phyloP scores from a whole-genome alignment of 2,888 invertebrate genomes.

The Caenorhabditis sp. region DNA sequence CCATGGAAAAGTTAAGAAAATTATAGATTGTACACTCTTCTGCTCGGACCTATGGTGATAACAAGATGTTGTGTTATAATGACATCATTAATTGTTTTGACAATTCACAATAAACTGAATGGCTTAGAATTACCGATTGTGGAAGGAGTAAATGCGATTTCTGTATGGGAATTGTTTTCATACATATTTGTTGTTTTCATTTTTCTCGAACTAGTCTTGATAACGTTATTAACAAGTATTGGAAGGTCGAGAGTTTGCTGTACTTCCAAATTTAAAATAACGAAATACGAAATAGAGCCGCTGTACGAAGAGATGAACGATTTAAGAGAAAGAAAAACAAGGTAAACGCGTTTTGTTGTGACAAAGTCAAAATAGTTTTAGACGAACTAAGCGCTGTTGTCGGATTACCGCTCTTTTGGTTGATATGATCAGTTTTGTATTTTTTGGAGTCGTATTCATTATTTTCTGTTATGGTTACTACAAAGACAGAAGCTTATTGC shows the following conservation, averaged over 20 bases:
- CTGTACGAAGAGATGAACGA: slow-evolving; percentile 78
- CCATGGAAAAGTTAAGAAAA: not conserved
- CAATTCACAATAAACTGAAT: slow-evolving; percentile 68
- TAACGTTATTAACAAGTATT: slow-evolving; percentile 72
- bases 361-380: slow-evolving; percentile 26
- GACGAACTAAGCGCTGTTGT: slow-evolving; percentile 69
- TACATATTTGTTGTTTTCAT: slow-evolving; percentile 69
- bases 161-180: slow-evolving; percentile 72
- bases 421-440: slow-evolving; percentile 65
- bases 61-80: slow-evolving; percentile 72
- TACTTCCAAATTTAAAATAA: slow-evolving; percentile 38
- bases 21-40: slow-evolving; percentile 72
- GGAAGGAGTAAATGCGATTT: slow-evolving; percentile 22
- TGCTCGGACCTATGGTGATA: slow-evolving; percentile 78
- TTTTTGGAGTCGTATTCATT: slow-evolving; percentile 50
- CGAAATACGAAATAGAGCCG: slow-evolving; percentile 73
- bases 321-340: slow-evolving; percentile 68
- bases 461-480: slow-evolving; percentile 62
- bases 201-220: slow-evolving; percentile 70
- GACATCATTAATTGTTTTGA: slow-evolving; percentile 67
- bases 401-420: slow-evolving; percentile 67
- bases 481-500: slow-evolving; percentile 18
- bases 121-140: too few relatives aligned
- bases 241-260: slow-evolving; percentile 64
- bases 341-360: slow-evolving; percentile 41